Evolutionary conservation across 2,797 vertebrate species (phyloP).

Genomic region (Alosa sapidissima): DNA sequence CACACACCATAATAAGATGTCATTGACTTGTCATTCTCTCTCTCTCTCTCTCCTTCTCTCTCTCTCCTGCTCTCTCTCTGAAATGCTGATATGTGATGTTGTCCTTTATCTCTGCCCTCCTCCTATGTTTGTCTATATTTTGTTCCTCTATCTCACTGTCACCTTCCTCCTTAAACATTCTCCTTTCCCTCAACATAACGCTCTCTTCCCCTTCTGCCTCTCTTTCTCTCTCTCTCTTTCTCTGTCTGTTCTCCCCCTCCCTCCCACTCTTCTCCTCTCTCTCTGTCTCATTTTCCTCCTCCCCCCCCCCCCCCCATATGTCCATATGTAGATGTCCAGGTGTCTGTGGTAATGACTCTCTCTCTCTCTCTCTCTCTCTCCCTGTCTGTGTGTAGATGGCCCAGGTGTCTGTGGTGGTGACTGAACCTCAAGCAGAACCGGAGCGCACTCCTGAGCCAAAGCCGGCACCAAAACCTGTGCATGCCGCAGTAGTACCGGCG

Average conservation of each 20-base stretch:
- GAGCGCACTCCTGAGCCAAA: not conserved
- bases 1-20: not conserved
- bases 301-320: too few relatives aligned
- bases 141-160: not conserved
- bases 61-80: not conserved
- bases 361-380: not conserved
- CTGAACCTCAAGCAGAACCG: constrained; percentile 60
- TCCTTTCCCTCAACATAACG: too few relatives aligned
- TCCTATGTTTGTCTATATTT: not conserved
- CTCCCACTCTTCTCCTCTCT: constrained; percentile 6
- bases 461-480: constrained; percentile 11
- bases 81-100: not conserved
- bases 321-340: too few relatives aligned
- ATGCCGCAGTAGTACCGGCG: not conserved
- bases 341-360: too few relatives aligned
- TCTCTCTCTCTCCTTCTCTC: not conserved
- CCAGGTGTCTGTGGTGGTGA: constrained; percentile 73
- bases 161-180: too few relatives aligned
- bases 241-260: not conserved
- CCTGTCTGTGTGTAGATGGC: not conserved
- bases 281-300: not conserved
- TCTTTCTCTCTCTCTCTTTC: not conserved
- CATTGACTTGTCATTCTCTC: not conserved
- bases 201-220: not conserved
- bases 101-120: not conserved